These are phyloP conservation scores for Serripes groenlandicus DNA, from an alignment of 2,888 invertebrate species.

Conservation along the genomic window DNA sequence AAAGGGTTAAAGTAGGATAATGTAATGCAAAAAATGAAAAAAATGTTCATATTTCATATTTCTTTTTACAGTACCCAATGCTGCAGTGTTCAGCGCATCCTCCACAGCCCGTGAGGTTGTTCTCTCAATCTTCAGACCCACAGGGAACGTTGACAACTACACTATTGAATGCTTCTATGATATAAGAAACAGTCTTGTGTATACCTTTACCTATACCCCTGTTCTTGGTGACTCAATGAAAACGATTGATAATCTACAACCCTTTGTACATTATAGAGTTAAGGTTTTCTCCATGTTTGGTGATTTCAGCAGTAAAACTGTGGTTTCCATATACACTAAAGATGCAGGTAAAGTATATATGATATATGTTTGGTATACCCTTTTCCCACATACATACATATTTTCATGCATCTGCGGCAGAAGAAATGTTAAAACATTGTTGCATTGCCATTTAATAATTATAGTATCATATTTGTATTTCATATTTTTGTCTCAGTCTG, in stretches of 20 bases:
- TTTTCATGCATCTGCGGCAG: too few species aligned
- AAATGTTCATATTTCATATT: too few species aligned
- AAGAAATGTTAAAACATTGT: too few species aligned
- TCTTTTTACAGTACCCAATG: conserved; percentile 67
- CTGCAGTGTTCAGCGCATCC: conserved; percentile 60
- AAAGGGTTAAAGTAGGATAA: not conserved
- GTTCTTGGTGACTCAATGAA: conserved; percentile 30
- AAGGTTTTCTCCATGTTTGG: conserved; percentile 64
- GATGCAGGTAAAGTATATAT: conserved; percentile 69
- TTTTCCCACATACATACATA: too few species aligned
- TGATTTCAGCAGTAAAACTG: conserved; percentile 50
- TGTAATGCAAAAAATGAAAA: too few species aligned
- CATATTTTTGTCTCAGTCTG: too few species aligned
- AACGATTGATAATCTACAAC: conserved; percentile 57
- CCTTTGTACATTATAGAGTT: conserved; percentile 74
- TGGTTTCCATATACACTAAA: conserved; percentile 63
- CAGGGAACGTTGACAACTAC: conserved; percentile 64
- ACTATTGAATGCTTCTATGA: conserved; percentile 53
- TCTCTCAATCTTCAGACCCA: conserved; percentile 61
- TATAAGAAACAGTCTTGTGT: conserved; percentile 35
- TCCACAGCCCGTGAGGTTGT: conserved; percentile 59
- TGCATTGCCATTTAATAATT: too few species aligned
- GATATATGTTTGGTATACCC: too few species aligned
- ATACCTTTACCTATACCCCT: conserved; percentile 34
- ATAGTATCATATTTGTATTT: too few species aligned